phyloP scores from a whole-genome alignment of 2,888 invertebrate species.

The Trichopria drosophilae region DNA sequence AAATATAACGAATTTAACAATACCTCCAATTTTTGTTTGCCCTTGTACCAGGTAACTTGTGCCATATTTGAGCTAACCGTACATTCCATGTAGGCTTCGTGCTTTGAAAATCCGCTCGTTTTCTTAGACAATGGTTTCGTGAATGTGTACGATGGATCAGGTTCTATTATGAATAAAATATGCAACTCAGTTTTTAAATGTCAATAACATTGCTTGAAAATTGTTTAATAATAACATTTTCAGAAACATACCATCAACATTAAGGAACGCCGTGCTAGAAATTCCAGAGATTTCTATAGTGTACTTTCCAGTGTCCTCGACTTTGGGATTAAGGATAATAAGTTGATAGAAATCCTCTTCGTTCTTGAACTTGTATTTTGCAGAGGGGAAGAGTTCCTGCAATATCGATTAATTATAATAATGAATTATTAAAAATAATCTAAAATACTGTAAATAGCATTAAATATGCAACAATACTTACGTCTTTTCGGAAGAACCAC shows the following conservation, averaged over 20 bases:
- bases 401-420: slow-evolving; percentile 9
- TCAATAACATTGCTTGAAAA: slow-evolving; percentile 4
- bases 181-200: slow-evolving; percentile 3
- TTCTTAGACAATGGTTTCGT: slow-evolving; percentile 87
- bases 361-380: slow-evolving; percentile 93
- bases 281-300: slow-evolving; percentile 92
- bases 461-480: slow-evolving; percentile 62
- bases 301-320: slow-evolving; percentile 96
- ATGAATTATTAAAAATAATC: not conserved
- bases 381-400: slow-evolving; percentile 94
- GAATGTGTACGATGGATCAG: slow-evolving; percentile 93
- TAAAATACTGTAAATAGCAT: no score
- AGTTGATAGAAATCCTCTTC: slow-evolving; percentile 91
- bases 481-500: slow-evolving; percentile 91
- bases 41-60: slow-evolving; percentile 91
- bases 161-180: slow-evolving; percentile 65
- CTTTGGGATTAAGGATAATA: slow-evolving; percentile 86
- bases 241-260: slow-evolving; percentile 76
- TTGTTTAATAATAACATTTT: slow-evolving; percentile 4
- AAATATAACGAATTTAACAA: slow-evolving; percentile 1
- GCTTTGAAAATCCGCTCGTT: slow-evolving; percentile 85
- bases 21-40: slow-evolving; percentile 69
- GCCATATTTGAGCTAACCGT: slow-evolving; percentile 92
- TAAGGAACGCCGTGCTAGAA: slow-evolving; percentile 85
- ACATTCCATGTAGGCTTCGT: slow-evolving; percentile 90